Base-by-base conservation (phyloP, 2,113 vertebrate species). In the Salminus brasiliensis region DNA sequence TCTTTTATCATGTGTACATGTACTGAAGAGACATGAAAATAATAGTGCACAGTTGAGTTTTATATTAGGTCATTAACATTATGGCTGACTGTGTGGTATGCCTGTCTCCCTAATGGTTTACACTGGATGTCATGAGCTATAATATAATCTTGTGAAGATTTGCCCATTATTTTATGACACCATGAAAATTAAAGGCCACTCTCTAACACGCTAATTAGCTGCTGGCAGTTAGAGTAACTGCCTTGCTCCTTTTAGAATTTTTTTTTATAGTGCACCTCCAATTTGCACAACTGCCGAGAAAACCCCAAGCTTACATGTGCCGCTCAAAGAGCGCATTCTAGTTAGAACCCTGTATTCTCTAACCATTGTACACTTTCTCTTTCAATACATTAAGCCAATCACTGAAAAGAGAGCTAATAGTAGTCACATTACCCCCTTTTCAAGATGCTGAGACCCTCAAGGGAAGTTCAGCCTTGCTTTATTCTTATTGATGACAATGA, bases 141-240 rank as follows among this genome's bases (percentile, higher is more conserved):
- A 79, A 78, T 75, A 74, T 53, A 76, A 78, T 69, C 47, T 39
- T 71, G 25, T 23, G n/a, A 78, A 72, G 55, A 63, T 72, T 76
- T 75, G 72, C 62, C 75, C 72, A 75, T 83, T 75, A 75, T 82
- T 83, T 81, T 60, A 81, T 76, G 52, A 83, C 65, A 63, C 55
- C 41, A 63, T 81, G 52, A 81, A 83, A 83, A 78, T 75, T 72
- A 52, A 79, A 83, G 55, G 55, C 78, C 63, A 52, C 45, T 59
- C 34, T 78, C 43, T 81, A 71, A 77, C 74, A 75, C 68, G 62
- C 60, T 75, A 72, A 85, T 83, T 74, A 83, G 47, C 25, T 62
- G 34, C 70, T 74, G 78, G 76, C 81, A 83, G 71, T 66, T 71
- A 81, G 41, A 76, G 65, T 79, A 71, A 72, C 79, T 74, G 76